phyloP scores from a whole-genome alignment of 1,140 invertebrate species.

The Argopecten irradians region DNA sequence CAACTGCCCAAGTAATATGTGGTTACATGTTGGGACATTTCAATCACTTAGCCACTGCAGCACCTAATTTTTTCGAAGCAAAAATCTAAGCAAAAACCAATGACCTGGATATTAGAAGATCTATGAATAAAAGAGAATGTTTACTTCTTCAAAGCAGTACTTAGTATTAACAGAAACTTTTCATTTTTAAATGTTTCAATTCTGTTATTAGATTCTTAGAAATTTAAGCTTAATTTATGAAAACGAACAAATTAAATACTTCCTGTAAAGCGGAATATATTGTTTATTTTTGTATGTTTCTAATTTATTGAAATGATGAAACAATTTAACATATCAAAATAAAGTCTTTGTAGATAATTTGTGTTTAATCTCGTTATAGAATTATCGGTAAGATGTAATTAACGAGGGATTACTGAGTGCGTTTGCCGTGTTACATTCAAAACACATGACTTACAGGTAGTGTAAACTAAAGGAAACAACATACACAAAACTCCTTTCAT shows the following conservation, averaged over 20 bases:
- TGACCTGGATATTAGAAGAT: too few relatives aligned
- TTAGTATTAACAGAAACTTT: background rate
- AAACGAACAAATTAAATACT: background rate
- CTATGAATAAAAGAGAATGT: too few relatives aligned
- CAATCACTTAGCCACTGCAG: too few relatives aligned
- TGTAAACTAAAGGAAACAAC: background rate
- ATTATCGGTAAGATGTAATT: background rate
- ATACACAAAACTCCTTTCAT: background rate
- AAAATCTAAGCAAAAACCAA: too few relatives aligned
- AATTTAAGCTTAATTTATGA: background rate
- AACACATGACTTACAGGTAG: conserved; percentile 8
- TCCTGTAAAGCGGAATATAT: background rate
- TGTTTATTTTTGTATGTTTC: background rate
- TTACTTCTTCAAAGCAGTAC: too few relatives aligned
- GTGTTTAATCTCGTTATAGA: background rate
- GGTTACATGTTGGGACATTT: too few relatives aligned
- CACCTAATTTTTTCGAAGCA: too few relatives aligned
- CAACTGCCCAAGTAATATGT: too few relatives aligned
- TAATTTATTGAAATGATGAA: background rate
- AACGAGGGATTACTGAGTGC: background rate
- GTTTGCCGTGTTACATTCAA: background rate
- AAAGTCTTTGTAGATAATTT: background rate
- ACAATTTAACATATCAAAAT: background rate
- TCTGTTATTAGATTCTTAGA: background rate
- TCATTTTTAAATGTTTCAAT: background rate